Percentiles rank a stretch among this genome's conserved stretches.
phyloP scores from a whole-genome alignment of 2,797 vertebrate genomes.

The Diceros bicornis region DNA sequence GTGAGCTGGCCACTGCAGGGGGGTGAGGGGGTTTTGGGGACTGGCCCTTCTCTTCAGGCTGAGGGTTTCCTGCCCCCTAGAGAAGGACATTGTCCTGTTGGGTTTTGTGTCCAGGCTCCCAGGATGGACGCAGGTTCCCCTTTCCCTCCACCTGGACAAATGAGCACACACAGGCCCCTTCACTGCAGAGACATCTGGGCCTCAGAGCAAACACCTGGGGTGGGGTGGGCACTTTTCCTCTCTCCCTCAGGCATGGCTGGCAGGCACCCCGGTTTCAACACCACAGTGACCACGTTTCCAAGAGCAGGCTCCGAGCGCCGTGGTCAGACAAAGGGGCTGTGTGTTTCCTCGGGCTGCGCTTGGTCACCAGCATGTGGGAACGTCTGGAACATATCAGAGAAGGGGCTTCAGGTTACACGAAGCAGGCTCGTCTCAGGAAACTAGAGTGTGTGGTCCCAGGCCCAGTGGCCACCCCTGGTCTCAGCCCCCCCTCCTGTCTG shows the following conservation, averaged over 20 bases:
- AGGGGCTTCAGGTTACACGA: background rate
- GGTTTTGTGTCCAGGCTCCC: background rate
- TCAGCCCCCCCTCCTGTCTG: background rate
- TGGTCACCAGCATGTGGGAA: background rate
- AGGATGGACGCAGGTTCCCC: too few relatives aligned
- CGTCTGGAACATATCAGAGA: background rate
- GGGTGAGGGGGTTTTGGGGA: background rate
- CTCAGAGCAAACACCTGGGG: background rate
- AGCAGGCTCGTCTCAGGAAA: background rate
- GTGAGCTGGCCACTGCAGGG: background rate
- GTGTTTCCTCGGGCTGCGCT: background rate
- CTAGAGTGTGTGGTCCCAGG: background rate
- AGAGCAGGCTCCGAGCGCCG: background rate
- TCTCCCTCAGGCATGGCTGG: background rate
- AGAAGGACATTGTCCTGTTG: background rate
- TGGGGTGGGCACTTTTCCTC: background rate
- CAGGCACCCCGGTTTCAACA: background rate
- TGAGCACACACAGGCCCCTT: background rate
- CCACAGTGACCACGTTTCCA: background rate
- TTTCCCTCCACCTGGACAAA: background rate
- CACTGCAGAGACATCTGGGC: background rate
- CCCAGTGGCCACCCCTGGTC: rapidly evolving
- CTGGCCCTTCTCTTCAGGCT: background rate
- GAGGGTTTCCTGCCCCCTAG: too few relatives aligned
- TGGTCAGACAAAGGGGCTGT: background rate